These are phyloP conservation scores for Trematomus loennbergii DNA, from an alignment of 2,113 vertebrate species.

Conservation along the genomic window DNA sequence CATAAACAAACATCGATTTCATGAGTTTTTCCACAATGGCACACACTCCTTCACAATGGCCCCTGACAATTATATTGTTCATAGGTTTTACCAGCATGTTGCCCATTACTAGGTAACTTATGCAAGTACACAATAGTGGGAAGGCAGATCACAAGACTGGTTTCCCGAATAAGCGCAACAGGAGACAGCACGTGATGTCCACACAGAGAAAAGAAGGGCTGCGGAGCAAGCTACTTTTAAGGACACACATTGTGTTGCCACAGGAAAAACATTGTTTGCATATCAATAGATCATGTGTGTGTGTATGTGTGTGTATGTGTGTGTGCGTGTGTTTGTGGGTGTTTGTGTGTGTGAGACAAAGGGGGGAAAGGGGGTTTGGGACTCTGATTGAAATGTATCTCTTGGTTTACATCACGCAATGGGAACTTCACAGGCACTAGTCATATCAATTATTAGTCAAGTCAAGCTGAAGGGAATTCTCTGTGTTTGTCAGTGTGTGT, in stretches of 20 bases:
- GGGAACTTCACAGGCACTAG: neutral
- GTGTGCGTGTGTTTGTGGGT: slow-evolving; percentile 11
- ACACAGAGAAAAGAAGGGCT: slow-evolving; percentile 61
- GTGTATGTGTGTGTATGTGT: slow-evolving; percentile 33
- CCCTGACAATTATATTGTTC: slow-evolving; percentile 55
- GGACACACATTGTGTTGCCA: slow-evolving; percentile 79
- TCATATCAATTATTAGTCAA: slow-evolving; percentile 27
- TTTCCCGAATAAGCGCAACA: slow-evolving; percentile 75
- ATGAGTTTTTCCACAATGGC: slow-evolving; percentile 16
- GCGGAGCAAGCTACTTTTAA: slow-evolving; percentile 64
- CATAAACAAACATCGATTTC: slow-evolving; percentile 35
- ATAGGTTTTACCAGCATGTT: slow-evolving; percentile 50
- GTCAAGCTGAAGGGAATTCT: slow-evolving; percentile 14
- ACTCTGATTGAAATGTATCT: slow-evolving; percentile 72
- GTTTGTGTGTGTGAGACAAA: neutral
- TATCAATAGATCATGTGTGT: slow-evolving; percentile 67
- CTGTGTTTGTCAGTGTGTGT: neutral
- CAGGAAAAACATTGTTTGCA: slow-evolving; percentile 81
- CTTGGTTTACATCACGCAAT: slow-evolving; percentile 47
- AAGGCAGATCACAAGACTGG: slow-evolving; percentile 74
- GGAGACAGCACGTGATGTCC: slow-evolving; percentile 76
- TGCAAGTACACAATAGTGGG: slow-evolving; percentile 71
- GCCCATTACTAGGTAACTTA: slow-evolving; percentile 67
- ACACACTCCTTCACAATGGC: slow-evolving; percentile 54
- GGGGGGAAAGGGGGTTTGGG: slow-evolving; percentile 1